Base-by-base conservation (phyloP, 2,888 invertebrate genomes). In the Thereva unica region DNA sequence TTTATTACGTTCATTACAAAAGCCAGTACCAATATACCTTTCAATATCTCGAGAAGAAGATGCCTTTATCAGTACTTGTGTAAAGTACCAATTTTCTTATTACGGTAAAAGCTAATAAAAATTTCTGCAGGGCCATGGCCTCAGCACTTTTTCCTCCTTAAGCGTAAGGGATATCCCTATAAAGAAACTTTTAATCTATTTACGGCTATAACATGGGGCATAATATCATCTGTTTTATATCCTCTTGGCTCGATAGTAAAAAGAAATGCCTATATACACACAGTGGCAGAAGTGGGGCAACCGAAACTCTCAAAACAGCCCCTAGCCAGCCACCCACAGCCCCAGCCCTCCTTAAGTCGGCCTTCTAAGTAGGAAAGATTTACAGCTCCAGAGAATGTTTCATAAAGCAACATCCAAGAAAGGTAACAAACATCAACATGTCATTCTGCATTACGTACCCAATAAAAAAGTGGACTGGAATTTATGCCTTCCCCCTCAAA, bases 121-220 rank as follows among this genome's bases (percentile, higher is more conserved):
- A 37, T 12, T 23, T 23, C 23, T 23, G 23, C 23, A 23, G 23
- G 23, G 23, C 23, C 47, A 59, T 59, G 44, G 47, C 45, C 47
- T 47, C 47, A 10, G 38, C 12, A 59, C 12, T 45, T 59, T 34
- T 5, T 12, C 38, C 56, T 12, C n/a, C 23, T 10, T n/a, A 6
- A 45, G 47, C 23, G 23, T 23, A 12, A 57, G 37, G 4, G 45
- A 10, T 47, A 47, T 47, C 37, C 9, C 37, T 41, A 41, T 38
- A 44, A 47, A 45, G 38, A 59, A 59, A 59, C 45, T 59, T 59
- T 59, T 59, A 59, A 59, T 59, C 57, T 59, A 59, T 59, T 59
- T 59, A 59, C 38, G 57, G 47, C 35, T 37, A 37, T 1, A 41
- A 56, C 10, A 47, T 38, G 57, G 47, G 47, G 23, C 23, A 23